Base-by-base conservation (phyloP, 2,888 invertebrate genomes). In the Yponomeuta sedellus region DNA sequence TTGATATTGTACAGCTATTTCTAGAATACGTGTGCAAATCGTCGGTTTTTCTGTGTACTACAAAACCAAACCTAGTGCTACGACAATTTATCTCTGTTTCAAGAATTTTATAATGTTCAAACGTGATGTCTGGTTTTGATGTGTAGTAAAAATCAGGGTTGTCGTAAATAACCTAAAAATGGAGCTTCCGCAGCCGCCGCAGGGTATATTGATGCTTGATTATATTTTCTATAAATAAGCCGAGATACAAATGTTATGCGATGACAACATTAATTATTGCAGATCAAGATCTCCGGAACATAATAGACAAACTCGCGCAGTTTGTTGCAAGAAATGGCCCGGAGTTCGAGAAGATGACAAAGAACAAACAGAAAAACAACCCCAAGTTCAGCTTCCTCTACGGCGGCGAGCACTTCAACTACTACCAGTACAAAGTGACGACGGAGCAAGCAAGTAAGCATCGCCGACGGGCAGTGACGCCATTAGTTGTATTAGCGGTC, bases 301-400 rank as follows among this genome's bases (percentile, higher is more conserved):
- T 99, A 80, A 99, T 99, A 79, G 99, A 99, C 92, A 99, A 99
- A 92, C 92, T 99, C 76, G 99, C 99, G 16, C 98, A 98, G 88
- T 99, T 99, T 93, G 99, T 99, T 72, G 99, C 99, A 68, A 92
- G 98, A 88, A 99, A 99, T 95, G 99, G 99, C 66, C 98, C 98
- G n/a, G 99, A 99, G 84, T 99, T 99, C 90, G 99, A 99, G 92
- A 96, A 97, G 90, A 99, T 99, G 96, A 99, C 99, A 69, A 99
- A 99, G 93, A 97, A 97, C 81, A 99, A 99, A 90, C 99, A 99
- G 89, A 97, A 97, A 87, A 97, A 97, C 82, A 99, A 99, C 88
- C 97, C 98, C 4, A 98, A 98, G 86, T 99, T 99, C 92, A 95
- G 96, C 77, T 99, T 99, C 92, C 93, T 99, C 69, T 99, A 97